Evolutionary conservation across 1,140 invertebrate species (phyloP).

Genomic region (Venturia canescens): DNA sequence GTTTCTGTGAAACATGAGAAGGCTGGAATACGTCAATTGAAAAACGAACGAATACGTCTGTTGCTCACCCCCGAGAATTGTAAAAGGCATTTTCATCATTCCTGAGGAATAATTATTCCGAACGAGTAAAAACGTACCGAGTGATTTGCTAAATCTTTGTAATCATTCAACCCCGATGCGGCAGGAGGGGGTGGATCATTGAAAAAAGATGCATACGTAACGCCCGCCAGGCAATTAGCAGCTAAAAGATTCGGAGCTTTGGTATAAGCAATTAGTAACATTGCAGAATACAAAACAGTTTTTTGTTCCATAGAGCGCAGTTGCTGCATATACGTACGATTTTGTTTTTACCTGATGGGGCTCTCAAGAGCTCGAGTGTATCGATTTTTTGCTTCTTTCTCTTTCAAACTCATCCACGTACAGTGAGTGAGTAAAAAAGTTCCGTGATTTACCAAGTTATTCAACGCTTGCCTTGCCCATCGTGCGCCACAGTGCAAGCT

Average conservation of each 20-base stretch:
- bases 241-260: not conserved
- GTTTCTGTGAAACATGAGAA: no score
- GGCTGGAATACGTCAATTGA: no score
- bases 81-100: not conserved
- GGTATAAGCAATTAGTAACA: conserved; percentile 22
- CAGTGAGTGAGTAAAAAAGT: conserved; percentile 35
- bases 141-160: not conserved
- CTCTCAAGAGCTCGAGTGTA: conserved; percentile 15
- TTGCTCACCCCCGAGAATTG: not conserved
- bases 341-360: conserved; percentile 6
- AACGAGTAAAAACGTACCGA: not conserved
- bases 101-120: not conserved
- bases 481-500: conserved; percentile 25
- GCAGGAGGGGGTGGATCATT: not conserved
- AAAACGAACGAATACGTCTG: not conserved
- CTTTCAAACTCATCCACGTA: conserved; percentile 26
- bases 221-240: conserved; percentile 21
- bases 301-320: not conserved
- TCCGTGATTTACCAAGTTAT: conserved; percentile 40
- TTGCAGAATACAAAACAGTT: conserved; percentile 25
- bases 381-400: conserved; percentile 30
- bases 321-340: not conserved
- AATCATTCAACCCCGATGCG: not conserved
- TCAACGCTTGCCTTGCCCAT: conserved; percentile 37
- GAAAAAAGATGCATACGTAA: not conserved